Evolutionary conservation across 2,797 vertebrate genomes (phyloP), one percentile per base, ranked within the genome.

Genomic region (Platyrinchus mystaceus): DNA sequence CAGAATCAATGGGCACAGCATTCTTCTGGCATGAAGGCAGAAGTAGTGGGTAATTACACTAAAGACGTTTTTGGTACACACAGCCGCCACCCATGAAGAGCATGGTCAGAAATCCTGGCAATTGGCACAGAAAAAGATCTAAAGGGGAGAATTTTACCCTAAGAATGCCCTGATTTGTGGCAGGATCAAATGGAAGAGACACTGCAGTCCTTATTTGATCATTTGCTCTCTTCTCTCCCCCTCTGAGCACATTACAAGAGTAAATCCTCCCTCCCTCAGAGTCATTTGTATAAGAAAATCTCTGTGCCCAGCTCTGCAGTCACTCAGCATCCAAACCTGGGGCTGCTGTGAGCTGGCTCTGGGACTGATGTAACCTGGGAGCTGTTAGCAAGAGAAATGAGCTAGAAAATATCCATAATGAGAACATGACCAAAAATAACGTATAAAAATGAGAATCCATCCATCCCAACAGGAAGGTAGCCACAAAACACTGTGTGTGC

Each of bases 301-400:
- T 46, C 43, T 0, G 0, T 71, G 68, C 41, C 84, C 69, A 58
- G 58, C 59, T 52, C 80, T 66, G 78, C 59, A 93, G 67, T 74
- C 69, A 44, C 71, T 86, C 47, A 60, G 69, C 14, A 6, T 34
- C 84, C 62, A 71, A 94, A 36, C 66, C 56, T 63, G 27, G 67
- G 32, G 21, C 60, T 95, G 92, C 85, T 89, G 91, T 2, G 76
- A 90, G 67, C 87, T 79, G 84, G 39, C 82, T 44, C 50, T 55
- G 21, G 22, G 44, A 17, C 69, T 79, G 75, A 43, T 41, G 43
- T 67, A 63, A 80, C 44, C 77, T 81, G 81, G 69, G 36, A 67
- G 10, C 80, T 84, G 24, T 74, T 50, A 91, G 60, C 39, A 77
- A 53, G 89, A 93, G 55, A 95, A 96, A 92, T 10, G 26, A 95